Percentiles rank a stretch among this genome's conserved stretches.
Evolutionary conservation across 2,888 invertebrate genomes (phyloP).

Genomic region (Chrysotoxum bicinctum): DNA sequence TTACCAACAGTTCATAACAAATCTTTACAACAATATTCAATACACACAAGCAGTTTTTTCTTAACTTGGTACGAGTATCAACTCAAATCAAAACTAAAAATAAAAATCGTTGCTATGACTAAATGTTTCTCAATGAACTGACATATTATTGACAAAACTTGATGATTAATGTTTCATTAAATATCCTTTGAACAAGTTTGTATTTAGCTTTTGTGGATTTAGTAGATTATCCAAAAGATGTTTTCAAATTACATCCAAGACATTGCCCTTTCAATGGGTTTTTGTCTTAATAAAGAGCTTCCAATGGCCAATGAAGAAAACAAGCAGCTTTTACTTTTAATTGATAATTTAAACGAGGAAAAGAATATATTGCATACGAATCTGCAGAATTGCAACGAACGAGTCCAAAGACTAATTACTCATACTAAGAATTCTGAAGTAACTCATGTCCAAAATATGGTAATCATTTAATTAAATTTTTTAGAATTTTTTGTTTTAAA

Average conservation of each 20-base stretch:
- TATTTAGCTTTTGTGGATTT: neutral
- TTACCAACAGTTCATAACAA: neutral
- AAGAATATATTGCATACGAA: conserved; percentile 82
- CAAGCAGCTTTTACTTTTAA: conserved; percentile 79
- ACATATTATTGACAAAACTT: conserved; percentile 57
- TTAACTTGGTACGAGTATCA: neutral
- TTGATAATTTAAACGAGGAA: conserved; percentile 82
- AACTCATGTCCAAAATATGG: conserved; percentile 84
- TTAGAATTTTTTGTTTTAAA: neutral
- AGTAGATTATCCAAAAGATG: conserved; percentile 27
- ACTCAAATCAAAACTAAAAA: neutral
- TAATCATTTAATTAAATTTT: conserved; percentile 74
- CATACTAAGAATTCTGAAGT: conserved; percentile 83
- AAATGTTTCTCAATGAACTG: neutral
- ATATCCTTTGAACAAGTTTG: neutral
- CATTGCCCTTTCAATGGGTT: conserved; percentile 87
- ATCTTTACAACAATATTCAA: neutral
- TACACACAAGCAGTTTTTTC: neutral
- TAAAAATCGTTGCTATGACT: conserved; percentile 36
- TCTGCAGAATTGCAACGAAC: conserved; percentile 82
- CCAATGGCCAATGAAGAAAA: conserved; percentile 91
- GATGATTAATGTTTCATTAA: neutral
- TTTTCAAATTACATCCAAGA: conserved; percentile 82
- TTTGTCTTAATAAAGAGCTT: conserved; percentile 83
- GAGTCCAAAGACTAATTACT: conserved; percentile 81